phyloP scores from a whole-genome alignment of 35 echinoderm and acorn worm species.

The Patiria miniata region DNA sequence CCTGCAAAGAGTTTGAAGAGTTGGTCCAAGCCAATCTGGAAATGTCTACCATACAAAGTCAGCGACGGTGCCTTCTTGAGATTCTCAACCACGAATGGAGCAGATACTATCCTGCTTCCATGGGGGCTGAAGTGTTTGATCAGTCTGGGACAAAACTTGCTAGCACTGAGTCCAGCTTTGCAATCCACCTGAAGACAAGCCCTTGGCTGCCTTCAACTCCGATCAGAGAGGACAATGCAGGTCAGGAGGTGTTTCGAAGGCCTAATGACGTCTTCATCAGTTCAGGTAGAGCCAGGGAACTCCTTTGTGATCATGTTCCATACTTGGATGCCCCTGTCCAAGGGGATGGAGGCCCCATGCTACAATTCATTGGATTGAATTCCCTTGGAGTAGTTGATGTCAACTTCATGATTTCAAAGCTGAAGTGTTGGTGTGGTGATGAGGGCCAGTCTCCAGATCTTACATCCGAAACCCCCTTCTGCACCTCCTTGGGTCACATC shows the following conservation, averaged over 20 bases:
- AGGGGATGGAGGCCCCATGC: neutral
- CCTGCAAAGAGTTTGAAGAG: slow-evolving; percentile 27
- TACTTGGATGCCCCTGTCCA: neutral
- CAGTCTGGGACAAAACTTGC: neutral
- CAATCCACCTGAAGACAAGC: neutral
- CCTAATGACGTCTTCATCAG: slow-evolving; percentile 7
- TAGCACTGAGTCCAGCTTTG: slow-evolving; percentile 24
- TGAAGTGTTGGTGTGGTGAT: slow-evolving; percentile 17
- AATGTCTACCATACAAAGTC: neutral
- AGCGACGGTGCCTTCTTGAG: neutral
- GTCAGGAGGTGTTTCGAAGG: neutral
- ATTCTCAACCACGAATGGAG: slow-evolving; percentile 24
- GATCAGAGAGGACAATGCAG: neutral
- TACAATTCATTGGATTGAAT: slow-evolving; percentile 17
- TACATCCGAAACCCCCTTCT: neutral
- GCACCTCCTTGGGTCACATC: neutral
- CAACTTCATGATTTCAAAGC: neutral
- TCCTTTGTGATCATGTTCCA: slow-evolving; percentile 21
- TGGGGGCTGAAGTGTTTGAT: neutral
- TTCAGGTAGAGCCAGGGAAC: neutral
- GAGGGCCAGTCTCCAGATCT: neutral
- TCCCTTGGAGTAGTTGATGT: neutral
- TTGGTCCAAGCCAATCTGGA: neutral
- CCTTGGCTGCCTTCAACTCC: slow-evolving; percentile 20
- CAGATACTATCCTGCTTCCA: neutral